Percentiles rank a stretch among this genome's conserved stretches.
phyloP scores from a whole-genome alignment of 2,888 invertebrate species.

The Diarsia dahlii region DNA sequence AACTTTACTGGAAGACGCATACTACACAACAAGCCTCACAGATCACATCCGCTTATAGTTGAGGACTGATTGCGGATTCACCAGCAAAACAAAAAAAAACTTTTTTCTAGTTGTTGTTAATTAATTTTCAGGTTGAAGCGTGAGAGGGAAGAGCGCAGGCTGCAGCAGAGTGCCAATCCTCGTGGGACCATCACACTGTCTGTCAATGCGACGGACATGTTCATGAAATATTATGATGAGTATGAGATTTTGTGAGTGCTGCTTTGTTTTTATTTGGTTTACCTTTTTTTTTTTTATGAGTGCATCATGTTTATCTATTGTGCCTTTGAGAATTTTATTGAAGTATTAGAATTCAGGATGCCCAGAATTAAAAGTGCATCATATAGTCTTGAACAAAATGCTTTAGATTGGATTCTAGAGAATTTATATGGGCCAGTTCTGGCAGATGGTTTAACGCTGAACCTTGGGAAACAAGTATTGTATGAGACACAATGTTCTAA shows the following conservation, averaged over 20 bases:
- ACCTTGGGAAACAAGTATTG: too few relatives aligned
- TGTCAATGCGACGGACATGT: slow-evolving; percentile 98
- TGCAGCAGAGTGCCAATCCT: slow-evolving; percentile 98
- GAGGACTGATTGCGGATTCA: too few relatives aligned
- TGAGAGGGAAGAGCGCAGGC: slow-evolving; percentile 96
- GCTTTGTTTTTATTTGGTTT: slow-evolving; percentile 51
- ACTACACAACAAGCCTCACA: too few relatives aligned
- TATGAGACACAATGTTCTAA: too few relatives aligned
- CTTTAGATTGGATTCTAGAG: background rate
- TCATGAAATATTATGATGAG: slow-evolving; percentile 95
- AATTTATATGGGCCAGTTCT: too few relatives aligned
- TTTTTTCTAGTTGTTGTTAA: background rate
- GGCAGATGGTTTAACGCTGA: too few relatives aligned
- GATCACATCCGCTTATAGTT: too few relatives aligned
- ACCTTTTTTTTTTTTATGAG: slow-evolving; percentile 23
- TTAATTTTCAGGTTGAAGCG: slow-evolving; percentile 90
- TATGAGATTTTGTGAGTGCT: slow-evolving; percentile 89
- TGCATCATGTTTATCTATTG: slow-evolving; percentile 7
- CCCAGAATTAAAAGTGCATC: background rate
- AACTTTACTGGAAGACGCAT: too few relatives aligned
- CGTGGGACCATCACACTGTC: slow-evolving; percentile 96
- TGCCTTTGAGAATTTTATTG: background rate
- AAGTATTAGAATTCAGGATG: background rate
- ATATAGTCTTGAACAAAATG: background rate
- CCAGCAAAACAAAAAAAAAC: too few relatives aligned